A percentile compares a stretch with the other conserved stretches of the same genome.
phyloP scores from a whole-genome alignment of 2,888 invertebrate genomes.

The Taphrorychus bicolor region DNA sequence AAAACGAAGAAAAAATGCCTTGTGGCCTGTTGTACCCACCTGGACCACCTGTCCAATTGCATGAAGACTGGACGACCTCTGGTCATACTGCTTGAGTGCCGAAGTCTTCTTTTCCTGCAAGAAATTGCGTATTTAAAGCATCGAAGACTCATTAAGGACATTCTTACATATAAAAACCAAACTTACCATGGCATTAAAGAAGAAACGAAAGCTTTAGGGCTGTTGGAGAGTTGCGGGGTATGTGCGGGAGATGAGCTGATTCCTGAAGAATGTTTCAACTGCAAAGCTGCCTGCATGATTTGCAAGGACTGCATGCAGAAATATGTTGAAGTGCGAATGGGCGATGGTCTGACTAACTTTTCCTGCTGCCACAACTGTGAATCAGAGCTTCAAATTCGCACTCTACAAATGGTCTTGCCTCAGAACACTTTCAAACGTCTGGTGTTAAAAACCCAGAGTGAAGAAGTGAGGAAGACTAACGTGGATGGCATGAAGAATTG shows the following conservation, averaged over 20 bases:
- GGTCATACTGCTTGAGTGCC: slow-evolving; percentile 37
- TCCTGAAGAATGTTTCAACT: slow-evolving; percentile 56
- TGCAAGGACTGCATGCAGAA: slow-evolving; percentile 61
- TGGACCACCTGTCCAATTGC: slow-evolving; percentile 48
- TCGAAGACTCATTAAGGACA: slow-evolving; percentile 50
- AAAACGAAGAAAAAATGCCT: slow-evolving; percentile 47
- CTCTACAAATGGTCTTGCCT: slow-evolving; percentile 59
- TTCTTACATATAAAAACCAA: slow-evolving; percentile 50
- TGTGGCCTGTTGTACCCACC: slow-evolving; percentile 46
- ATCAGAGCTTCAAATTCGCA: slow-evolving; percentile 56
- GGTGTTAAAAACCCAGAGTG: slow-evolving; percentile 61
- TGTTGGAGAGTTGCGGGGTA: slow-evolving; percentile 61
- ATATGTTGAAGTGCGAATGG: slow-evolving; percentile 57
- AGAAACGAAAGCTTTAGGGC: slow-evolving; percentile 54
- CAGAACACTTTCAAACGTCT: slow-evolving; percentile 60
- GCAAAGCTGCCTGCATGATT: slow-evolving; percentile 54
- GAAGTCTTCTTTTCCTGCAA: slow-evolving; percentile 52
- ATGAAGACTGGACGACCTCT: slow-evolving; percentile 39
- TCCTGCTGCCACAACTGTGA: slow-evolving; percentile 61
- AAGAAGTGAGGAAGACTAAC: slow-evolving; percentile 63
- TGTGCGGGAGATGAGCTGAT: slow-evolving; percentile 65
- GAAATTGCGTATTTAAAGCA: slow-evolving; percentile 55
- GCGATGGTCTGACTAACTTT: slow-evolving; percentile 59
- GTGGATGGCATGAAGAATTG: slow-evolving; percentile 65
- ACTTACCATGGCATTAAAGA: slow-evolving; percentile 50